phyloP scores from a whole-genome alignment of 2,888 invertebrate genomes.

The Tetramorium bicarinatum region DNA sequence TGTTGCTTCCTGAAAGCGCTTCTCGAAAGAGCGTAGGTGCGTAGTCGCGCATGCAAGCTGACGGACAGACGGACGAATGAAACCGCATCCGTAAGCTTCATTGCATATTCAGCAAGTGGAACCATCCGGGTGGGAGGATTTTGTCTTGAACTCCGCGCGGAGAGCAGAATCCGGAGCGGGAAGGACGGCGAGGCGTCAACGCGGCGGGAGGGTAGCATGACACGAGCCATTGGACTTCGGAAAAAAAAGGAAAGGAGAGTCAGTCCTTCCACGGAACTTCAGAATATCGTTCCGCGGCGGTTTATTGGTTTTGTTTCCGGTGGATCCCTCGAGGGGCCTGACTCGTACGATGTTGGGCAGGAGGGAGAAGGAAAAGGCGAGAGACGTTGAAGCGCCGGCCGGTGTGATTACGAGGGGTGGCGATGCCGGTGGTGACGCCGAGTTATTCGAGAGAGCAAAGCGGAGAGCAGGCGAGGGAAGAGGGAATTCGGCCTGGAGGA shows the following conservation, averaged over 20 bases:
- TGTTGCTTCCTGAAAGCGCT: slow-evolving; percentile 41
- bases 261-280: slow-evolving; percentile 75
- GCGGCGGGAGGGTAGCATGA: slow-evolving; percentile 51
- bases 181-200: slow-evolving; percentile 65
- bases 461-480: slow-evolving; percentile 48
- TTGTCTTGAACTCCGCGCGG: slow-evolving; percentile 76
- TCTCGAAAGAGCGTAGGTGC: slow-evolving; percentile 16
- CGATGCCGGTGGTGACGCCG: slow-evolving; percentile 76
- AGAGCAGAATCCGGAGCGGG: slow-evolving; percentile 52
- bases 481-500: slow-evolving; percentile 76
- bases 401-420: slow-evolving; percentile 74
- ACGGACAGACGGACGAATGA: slow-evolving; percentile 73
- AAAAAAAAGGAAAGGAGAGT: slow-evolving; percentile 61
- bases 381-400: slow-evolving; percentile 52
- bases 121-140: slow-evolving; percentile 76
- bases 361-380: slow-evolving; percentile 2
- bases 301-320: slow-evolving; percentile 80
- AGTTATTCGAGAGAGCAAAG: slow-evolving; percentile 79
- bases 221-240: slow-evolving; percentile 71
- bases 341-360: slow-evolving; percentile 40
- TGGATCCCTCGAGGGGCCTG: slow-evolving; percentile 55
- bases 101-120: slow-evolving; percentile 83
- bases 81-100: slow-evolving; percentile 79
- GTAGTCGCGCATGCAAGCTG: slow-evolving; percentile 31
- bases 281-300: slow-evolving; percentile 73